These are phyloP conservation scores for Maniola hyperantus DNA, from an alignment of 2,888 invertebrate species.

Conservation along the genomic window DNA sequence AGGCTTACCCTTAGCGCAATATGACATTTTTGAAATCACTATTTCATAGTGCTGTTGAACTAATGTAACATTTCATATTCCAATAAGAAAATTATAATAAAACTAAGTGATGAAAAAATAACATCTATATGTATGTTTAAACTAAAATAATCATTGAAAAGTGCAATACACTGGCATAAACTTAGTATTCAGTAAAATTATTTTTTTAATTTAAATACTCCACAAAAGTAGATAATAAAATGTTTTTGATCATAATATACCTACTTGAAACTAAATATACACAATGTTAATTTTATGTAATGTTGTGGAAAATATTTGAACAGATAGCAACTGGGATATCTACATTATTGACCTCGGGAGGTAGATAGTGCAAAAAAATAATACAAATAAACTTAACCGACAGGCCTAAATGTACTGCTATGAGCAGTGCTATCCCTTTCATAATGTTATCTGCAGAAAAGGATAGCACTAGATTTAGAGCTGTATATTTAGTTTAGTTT, in stretches of 20 bases:
- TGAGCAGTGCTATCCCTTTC: too few relatives aligned
- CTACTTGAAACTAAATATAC: constrained; percentile 14
- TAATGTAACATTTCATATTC: not conserved
- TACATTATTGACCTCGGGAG: constrained; percentile 40
- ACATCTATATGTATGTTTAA: not conserved
- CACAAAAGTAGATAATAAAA: not conserved
- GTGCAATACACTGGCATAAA: constrained; percentile 17
- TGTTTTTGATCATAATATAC: not conserved
- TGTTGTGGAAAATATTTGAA: constrained; percentile 21
- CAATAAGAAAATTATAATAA: constrained; percentile 6
- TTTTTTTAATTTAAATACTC: not conserved
- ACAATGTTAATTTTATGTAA: constrained; percentile 2
- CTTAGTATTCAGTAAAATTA: constrained; percentile 3
- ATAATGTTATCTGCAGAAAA: too few relatives aligned
- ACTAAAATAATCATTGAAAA: constrained; percentile 3
- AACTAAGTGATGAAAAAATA: constrained; percentile 10
- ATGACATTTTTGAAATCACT: not conserved
- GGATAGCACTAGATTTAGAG: too few relatives aligned
- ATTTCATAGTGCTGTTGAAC: constrained; percentile 9
- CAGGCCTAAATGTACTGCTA: too few relatives aligned
- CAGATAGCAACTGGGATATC: constrained; percentile 27
- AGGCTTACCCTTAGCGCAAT: too few relatives aligned
- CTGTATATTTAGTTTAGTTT: too few relatives aligned
- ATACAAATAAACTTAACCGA: constrained; percentile 17
- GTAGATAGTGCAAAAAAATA: constrained; percentile 40